Evolutionary conservation across 1,140 invertebrate genomes (phyloP).

Genomic region (Drosophila navojoa): DNA sequence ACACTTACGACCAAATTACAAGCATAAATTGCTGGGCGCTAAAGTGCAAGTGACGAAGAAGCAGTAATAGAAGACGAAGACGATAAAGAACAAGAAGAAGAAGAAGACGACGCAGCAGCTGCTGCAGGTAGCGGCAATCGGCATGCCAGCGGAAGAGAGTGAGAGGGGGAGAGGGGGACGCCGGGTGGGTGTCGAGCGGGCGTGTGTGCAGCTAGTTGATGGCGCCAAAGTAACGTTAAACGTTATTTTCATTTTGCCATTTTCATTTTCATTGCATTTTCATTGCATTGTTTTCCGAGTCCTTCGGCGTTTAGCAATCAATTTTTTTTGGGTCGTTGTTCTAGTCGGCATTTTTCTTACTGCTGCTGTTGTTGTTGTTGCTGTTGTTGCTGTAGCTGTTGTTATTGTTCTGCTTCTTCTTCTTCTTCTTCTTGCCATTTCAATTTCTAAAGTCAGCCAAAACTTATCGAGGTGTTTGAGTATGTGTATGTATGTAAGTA

Average conservation of each 20-base stretch:
- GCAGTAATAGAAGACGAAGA: slow-evolving; percentile 12
- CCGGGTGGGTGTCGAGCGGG: not conserved
- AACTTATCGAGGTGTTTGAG: slow-evolving; percentile 37
- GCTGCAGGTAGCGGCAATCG: not conserved
- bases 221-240: slow-evolving; percentile 49
- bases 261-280: slow-evolving; percentile 54
- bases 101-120: not conserved
- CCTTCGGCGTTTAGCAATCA: slow-evolving; percentile 56
- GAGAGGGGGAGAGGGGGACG: not conserved
- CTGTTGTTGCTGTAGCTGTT: slow-evolving; percentile 10
- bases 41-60: slow-evolving; percentile 50
- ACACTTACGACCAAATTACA: slow-evolving; percentile 35
- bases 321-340: slow-evolving; percentile 31
- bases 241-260: slow-evolving; percentile 53
- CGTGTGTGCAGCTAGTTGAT: slow-evolving; percentile 25
- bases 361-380: slow-evolving; percentile 12
- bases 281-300: slow-evolving; percentile 55
- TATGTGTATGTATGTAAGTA: not conserved
- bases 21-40: slow-evolving; percentile 44
- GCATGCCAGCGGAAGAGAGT: not conserved
- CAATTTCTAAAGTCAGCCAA: slow-evolving; percentile 52
- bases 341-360: not conserved
- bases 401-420: no score
- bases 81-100: not conserved
- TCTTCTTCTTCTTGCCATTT: slow-evolving; percentile 32